These are phyloP conservation scores for Dysdera silvatica DNA, from an alignment of 1,140 invertebrate genomes.

Conservation along the genomic window DNA sequence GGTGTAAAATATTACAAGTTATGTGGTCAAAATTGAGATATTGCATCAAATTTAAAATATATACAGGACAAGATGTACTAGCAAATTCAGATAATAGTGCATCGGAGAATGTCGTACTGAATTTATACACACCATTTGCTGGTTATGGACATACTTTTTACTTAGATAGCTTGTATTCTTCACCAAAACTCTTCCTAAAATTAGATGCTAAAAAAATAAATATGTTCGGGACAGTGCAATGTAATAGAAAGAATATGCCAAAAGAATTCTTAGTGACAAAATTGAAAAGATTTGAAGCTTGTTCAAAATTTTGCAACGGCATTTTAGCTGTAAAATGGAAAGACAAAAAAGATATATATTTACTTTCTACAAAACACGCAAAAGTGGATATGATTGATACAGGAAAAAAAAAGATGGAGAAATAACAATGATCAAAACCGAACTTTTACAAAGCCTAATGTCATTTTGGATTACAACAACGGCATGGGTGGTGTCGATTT, in stretches of 20 bases:
- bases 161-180: neutral
- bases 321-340: constrained; percentile 4
- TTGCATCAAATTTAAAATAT: constrained; percentile 2
- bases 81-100: neutral
- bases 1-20: neutral
- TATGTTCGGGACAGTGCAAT: neutral
- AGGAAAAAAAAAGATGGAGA: neutral
- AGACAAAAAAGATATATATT: neutral
- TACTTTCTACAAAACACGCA: neutral
- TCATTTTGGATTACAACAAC: neutral
- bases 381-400: neutral
- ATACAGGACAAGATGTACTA: neutral
- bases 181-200: neutral
- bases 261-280: neutral
- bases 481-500: neutral
- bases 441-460: neutral
- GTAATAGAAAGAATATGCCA: constrained; percentile 1
- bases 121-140: neutral
- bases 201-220: neutral
- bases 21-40: neutral
- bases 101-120: neutral
- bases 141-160: neutral
- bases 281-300: neutral
- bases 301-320: neutral
- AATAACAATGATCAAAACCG: too few relatives aligned